A percentile compares a stretch with the other conserved stretches of the same genome.
Conservation (phyloP, 2,113 vertebrate species). For the Maccullochella peelii region DNA sequence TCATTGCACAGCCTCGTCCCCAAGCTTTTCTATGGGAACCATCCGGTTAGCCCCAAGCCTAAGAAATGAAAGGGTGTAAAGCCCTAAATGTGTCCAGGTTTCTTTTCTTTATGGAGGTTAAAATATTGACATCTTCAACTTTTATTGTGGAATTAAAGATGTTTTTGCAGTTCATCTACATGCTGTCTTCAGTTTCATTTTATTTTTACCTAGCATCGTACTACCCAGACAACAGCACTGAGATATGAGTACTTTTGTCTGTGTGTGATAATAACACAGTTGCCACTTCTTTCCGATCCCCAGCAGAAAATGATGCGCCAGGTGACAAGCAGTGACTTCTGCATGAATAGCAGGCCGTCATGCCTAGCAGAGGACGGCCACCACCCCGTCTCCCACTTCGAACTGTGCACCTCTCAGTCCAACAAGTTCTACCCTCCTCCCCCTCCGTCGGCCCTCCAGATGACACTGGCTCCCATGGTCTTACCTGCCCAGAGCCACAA, state of each 20-base stretch:
- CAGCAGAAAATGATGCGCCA: slow-evolving; percentile 97
- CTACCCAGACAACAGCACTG: not conserved
- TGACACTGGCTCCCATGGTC: slow-evolving; percentile 80
- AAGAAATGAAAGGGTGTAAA: no score
- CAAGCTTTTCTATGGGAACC: no score
- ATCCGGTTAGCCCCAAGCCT: not conserved
- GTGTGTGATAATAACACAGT: slow-evolving; percentile 5
- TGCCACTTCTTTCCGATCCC: slow-evolving; percentile 58
- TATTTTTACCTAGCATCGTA: not conserved
- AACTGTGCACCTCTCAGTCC: slow-evolving; percentile 91
- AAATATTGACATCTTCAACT: not conserved
- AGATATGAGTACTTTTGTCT: not conserved
- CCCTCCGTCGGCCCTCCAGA: slow-evolving; percentile 83
- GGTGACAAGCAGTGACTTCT: slow-evolving; percentile 92
- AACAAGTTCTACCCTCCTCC: slow-evolving; percentile 92
- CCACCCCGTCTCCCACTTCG: slow-evolving; percentile 91
- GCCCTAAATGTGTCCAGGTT: not conserved
- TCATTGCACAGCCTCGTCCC: no score
- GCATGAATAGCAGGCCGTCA: slow-evolving; percentile 91
- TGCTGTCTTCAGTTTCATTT: not conserved
- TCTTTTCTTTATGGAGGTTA: not conserved
- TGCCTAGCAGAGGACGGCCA: slow-evolving; percentile 92
- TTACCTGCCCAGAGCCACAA: slow-evolving; percentile 88
- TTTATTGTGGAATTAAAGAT: not conserved
- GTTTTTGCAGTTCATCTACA: not conserved